Conservation (phyloP, 2,113 vertebrate genomes). For the Chlorodrepanis virens region DNA sequence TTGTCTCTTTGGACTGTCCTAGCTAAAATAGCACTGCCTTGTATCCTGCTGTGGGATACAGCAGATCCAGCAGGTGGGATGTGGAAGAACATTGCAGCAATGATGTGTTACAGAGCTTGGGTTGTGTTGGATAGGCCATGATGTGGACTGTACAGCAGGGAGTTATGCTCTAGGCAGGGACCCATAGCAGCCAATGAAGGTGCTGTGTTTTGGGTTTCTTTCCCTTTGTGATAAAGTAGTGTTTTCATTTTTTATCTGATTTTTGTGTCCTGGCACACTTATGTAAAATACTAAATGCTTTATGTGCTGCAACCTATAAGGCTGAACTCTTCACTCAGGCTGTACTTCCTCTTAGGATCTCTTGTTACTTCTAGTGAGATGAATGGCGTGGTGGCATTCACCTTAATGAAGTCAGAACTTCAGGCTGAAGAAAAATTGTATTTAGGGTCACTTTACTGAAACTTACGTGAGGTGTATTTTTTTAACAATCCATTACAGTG, state of each 20-base stretch:
- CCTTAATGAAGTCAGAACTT: background rate
- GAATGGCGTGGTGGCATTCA: background rate
- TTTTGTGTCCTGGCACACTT: background rate
- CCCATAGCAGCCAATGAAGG: background rate
- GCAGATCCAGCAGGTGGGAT: background rate
- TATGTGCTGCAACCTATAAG: background rate
- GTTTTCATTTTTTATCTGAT: background rate
- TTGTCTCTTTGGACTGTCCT: background rate
- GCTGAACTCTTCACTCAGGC: background rate
- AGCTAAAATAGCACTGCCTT: background rate
- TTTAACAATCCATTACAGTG: background rate
- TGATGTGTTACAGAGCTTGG: background rate
- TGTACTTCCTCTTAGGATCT: background rate
- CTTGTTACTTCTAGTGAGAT: background rate
- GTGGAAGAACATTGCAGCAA: background rate
- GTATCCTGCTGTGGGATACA: rapidly evolving
- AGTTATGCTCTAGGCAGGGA: background rate
- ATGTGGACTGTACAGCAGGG: background rate
- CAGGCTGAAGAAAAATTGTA: background rate
- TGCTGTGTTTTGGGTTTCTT: background rate
- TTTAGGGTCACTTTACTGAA: background rate
- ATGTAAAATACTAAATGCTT: background rate
- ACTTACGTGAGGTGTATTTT: background rate
- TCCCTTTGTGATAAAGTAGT: background rate
- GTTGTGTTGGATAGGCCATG: background rate